Evolutionary conservation across 2,113 vertebrate species (phyloP).

Genomic region (Lota lota): DNA sequence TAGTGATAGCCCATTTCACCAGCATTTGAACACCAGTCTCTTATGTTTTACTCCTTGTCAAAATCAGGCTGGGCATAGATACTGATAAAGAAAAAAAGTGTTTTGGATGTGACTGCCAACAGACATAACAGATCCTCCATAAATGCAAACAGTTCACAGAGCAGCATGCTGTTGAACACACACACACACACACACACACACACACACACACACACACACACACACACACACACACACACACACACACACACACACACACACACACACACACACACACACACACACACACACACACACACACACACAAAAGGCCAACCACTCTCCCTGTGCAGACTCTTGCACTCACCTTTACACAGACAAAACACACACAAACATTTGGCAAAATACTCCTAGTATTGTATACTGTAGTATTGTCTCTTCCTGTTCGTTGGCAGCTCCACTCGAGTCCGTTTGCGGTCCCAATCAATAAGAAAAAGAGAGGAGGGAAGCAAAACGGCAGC

Average conservation of each 20-base stretch:
- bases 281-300: conserved; percentile 32
- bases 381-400: conserved; percentile 75
- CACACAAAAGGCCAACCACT: conserved; percentile 72
- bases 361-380: conserved; percentile 77
- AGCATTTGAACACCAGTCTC: not conserved
- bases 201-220: conserved; percentile 58
- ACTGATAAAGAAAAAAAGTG: no score
- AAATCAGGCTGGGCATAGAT: no score
- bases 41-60: no score
- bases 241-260: conserved; percentile 71
- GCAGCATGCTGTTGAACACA: conserved; percentile 93
- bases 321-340: conserved; percentile 78
- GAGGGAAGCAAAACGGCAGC: conserved; percentile 34
- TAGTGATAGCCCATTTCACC: not conserved
- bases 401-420: conserved; percentile 35
- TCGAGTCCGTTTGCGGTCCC: conserved; percentile 21
- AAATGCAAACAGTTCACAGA: conserved; percentile 83
- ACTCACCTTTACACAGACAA: conserved; percentile 62
- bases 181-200: conserved; percentile 69
- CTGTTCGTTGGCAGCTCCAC: conserved; percentile 60
- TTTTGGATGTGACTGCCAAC: conserved; percentile 12
- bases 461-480: conserved; percentile 25
- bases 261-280: conserved; percentile 67
- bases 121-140: conserved; percentile 80
- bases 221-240: conserved; percentile 75